phyloP scores from a whole-genome alignment of 2,888 invertebrate genomes.

The Cheilosia pagana region DNA sequence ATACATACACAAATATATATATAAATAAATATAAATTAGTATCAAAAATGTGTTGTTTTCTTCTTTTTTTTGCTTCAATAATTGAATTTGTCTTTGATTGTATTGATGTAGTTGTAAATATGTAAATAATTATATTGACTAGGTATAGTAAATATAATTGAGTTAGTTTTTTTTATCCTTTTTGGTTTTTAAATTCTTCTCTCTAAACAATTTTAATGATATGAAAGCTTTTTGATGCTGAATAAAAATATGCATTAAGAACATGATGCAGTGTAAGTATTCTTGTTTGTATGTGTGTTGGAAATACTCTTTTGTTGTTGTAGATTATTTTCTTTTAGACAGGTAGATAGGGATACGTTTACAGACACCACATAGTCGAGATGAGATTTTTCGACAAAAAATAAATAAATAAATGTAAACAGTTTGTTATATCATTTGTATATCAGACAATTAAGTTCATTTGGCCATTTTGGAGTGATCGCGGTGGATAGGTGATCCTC shows the following conservation, averaged over 20 bases:
- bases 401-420: not conserved
- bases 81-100: conserved; percentile 58
- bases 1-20: conserved; percentile 4
- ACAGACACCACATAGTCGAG: conserved; percentile 31
- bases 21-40: conserved; percentile 56
- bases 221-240: conserved; percentile 41
- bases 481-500: conserved; percentile 78
- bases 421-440: not conserved
- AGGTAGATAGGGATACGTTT: conserved; percentile 5
- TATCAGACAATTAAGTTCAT: conserved; percentile 10
- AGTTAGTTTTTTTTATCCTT: conserved; percentile 13
- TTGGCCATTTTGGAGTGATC: conserved; percentile 38
- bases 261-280: conserved; percentile 1
- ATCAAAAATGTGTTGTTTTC: conserved; percentile 57
- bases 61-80: not conserved
- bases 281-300: conserved; percentile 6
- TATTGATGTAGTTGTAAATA: conserved; percentile 53
- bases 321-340: not conserved
- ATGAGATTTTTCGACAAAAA: conserved; percentile 9
- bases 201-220: conserved; percentile 28
- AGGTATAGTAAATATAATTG: conserved; percentile 51
- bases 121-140: conserved; percentile 36
- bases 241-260: conserved; percentile 13
- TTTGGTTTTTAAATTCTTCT: not conserved
- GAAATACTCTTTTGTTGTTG: not conserved